phyloP scores from a whole-genome alignment of 2,113 vertebrate genomes.

The Zapornia atra region DNA sequence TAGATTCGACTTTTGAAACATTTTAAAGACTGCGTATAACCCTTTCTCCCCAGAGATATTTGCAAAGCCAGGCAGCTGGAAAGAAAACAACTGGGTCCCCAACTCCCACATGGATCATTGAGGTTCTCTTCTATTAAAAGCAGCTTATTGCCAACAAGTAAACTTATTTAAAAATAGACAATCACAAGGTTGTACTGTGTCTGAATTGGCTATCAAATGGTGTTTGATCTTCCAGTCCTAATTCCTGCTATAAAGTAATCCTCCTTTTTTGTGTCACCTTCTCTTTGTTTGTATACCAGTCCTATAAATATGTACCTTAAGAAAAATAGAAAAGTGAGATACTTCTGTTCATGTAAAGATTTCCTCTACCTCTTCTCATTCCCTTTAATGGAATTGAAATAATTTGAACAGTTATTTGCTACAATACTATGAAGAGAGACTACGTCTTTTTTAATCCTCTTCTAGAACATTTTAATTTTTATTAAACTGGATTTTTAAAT shows the following conservation, averaged over 20 bases:
- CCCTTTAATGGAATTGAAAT: neutral
- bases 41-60: neutral
- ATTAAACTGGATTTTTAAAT: neutral
- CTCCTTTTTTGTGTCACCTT: neutral
- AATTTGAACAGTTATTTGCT: neutral
- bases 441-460: neutral
- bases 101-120: accelerated
- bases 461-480: neutral
- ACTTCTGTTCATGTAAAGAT: neutral
- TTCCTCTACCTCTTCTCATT: neutral
- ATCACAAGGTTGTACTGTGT: neutral
- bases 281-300: neutral
- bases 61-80: neutral
- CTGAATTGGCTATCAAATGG: neutral
- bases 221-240: neutral
- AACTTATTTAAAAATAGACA: neutral
- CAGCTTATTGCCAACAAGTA: neutral
- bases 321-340: neutral
- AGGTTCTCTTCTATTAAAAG: neutral
- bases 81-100: neutral
- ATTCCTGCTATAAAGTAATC: neutral
- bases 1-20: neutral
- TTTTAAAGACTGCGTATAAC: neutral
- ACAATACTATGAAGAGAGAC: neutral
- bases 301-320: neutral